Conservation (phyloP, 2,113 vertebrate genomes). For the Chaetura pelagica region DNA sequence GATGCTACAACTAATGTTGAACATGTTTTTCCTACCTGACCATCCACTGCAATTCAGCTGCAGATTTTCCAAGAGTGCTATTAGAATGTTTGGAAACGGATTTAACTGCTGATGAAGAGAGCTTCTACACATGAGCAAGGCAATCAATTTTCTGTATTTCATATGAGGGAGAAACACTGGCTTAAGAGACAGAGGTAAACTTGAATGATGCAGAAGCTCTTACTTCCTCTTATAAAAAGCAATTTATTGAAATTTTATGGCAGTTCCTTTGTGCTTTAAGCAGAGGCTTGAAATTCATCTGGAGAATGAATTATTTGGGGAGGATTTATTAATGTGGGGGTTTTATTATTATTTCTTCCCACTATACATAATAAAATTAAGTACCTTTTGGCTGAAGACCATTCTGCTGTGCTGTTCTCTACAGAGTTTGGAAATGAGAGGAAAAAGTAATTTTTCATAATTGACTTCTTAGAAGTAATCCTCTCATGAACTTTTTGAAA, state of each 20-base stretch:
- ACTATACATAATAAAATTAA: neutral
- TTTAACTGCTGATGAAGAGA: neutral
- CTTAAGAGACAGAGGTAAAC: neutral
- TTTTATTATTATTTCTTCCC: neutral
- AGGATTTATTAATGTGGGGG: neutral
- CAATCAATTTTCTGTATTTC: constrained; percentile 2
- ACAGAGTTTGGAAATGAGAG: neutral
- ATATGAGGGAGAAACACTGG: neutral
- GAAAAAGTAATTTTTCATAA: neutral
- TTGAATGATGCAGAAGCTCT: neutral
- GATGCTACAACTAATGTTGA: neutral
- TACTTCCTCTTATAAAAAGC: neutral
- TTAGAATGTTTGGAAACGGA: neutral
- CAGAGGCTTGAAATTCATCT: neutral
- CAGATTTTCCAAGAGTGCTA: neutral
- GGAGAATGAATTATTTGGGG: neutral
- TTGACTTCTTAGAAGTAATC: neutral
- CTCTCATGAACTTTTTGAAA: neutral
- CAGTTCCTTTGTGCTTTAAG: neutral
- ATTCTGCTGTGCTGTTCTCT: neutral
- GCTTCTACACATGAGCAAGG: neutral
- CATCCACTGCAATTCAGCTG: neutral
- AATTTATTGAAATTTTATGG: neutral
- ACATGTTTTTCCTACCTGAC: neutral
- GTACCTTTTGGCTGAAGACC: neutral